Evolutionary conservation across 2,888 invertebrate species (phyloP), one percentile per base, ranked within the genome.

Genomic region (Tenthredo notha): DNA sequence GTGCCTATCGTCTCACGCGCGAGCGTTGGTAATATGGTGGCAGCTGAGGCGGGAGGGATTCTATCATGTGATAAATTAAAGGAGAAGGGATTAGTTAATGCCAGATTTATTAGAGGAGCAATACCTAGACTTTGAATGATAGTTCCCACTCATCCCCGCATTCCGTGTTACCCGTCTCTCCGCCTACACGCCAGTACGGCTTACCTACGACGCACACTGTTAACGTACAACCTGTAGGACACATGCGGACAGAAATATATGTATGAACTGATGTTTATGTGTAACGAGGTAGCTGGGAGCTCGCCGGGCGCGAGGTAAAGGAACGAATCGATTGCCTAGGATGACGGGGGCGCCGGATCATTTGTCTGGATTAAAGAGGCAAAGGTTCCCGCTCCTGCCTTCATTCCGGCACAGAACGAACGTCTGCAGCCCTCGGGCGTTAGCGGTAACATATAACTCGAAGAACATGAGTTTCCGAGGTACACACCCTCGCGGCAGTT

Each of bases 321-420:
- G 43, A 83, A 65, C 47, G 47, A 67, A 83, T 83, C 83, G 83
- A 83, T 83, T 70, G 86, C 85, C 72, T 85, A 84, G 84, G 85
- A 86, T 86, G 86, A 87, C 87, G 67, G 84, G 86, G 84, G 65
- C 70, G 78, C 50, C 50, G 87, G 88, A 90, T 90, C 91, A 90
- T 91, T 91, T 90, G 90, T 91, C 91, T 90, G 89, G 91, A 90
- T 90, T 90, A 91, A 89, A 83, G 83, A 83, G 83, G 80, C 58
- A 61, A 58, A 67, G 83, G 80, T 80, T 37, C 25, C 80, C 21
- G 29, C 21, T 25, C 43, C 21, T 43, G 72, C 43, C 47, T 25
- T 3, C 54, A 37, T 12, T 25, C 43, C 43, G 72, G 72, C 43
- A 21, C 43, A 37, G n/a, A 33, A 67, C 67, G 33, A 67, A 67